phyloP scores from a whole-genome alignment of 1,140 invertebrate species.

The Lordiphosa mommai region DNA sequence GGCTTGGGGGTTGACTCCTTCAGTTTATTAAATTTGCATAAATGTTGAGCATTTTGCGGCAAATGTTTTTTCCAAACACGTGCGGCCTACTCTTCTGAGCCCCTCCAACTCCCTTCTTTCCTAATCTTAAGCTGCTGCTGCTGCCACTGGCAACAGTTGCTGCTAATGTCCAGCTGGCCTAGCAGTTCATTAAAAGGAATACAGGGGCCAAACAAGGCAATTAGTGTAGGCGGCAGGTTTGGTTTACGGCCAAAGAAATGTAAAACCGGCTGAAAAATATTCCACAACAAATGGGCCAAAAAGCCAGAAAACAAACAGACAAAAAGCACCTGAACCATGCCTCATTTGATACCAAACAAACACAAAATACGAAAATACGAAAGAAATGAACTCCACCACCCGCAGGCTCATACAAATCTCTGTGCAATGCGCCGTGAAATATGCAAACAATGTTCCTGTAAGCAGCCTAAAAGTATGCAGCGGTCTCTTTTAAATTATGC shows the following conservation, averaged over 20 bases:
- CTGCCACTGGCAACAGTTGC: constrained; percentile 38
- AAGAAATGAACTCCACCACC: constrained; percentile 27
- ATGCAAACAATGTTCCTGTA: constrained; percentile 67
- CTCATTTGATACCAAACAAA: constrained; percentile 6
- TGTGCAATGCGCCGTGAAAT: constrained; percentile 73
- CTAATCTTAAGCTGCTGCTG: constrained; percentile 4
- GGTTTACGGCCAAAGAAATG: constrained; percentile 7
- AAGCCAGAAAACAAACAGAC: constrained; percentile 19
- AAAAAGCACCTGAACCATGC: constrained; percentile 12
- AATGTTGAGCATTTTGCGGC: constrained; percentile 58
- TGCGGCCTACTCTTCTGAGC: not conserved
- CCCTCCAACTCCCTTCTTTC: not conserved
- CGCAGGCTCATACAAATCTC: constrained; percentile 37
- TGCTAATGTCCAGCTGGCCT: constrained; percentile 52
- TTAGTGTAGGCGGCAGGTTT: constrained; percentile 37
- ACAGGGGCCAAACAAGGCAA: constrained; percentile 39
- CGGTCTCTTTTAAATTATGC: constrained; percentile 59
- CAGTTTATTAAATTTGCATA: constrained; percentile 77
- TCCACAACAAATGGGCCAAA: constrained; percentile 3
- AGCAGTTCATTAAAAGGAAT: constrained; percentile 58
- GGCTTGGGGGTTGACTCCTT: not conserved
- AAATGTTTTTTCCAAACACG: constrained; percentile 29
- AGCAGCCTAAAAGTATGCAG: constrained; percentile 58
- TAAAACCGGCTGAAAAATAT: not conserved
- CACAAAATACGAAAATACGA: constrained; percentile 8